Conservation (phyloP, 64 coral and sea anemone species). For the Montipora cactus region DNA sequence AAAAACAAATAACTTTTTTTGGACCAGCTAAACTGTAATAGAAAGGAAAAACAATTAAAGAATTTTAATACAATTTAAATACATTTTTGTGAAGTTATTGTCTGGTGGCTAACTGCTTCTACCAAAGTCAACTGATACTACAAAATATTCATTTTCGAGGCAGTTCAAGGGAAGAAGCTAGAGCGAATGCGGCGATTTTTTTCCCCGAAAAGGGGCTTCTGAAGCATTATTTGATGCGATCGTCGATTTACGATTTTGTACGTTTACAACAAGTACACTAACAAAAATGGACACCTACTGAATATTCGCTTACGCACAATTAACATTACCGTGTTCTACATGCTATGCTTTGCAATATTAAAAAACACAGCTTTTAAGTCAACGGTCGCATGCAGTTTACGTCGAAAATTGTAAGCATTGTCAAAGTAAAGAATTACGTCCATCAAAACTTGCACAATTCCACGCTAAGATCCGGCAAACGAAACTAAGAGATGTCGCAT, state of each 20-base stretch:
- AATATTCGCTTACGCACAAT: constrained; percentile 6
- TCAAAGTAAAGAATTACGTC: background rate
- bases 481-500: background rate
- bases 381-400: background rate
- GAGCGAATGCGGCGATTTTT: background rate
- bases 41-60: no score
- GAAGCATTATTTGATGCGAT: no score
- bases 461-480: constrained; percentile 4
- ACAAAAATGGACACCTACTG: background rate
- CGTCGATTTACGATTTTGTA: no score
- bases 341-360: background rate
- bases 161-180: no score
- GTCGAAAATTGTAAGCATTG: background rate
- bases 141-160: background rate
- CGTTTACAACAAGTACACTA: background rate
- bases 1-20: no score
- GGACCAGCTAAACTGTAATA: no score
- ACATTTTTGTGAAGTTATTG: background rate
- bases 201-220: background rate
- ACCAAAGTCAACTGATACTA: no score
- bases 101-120: background rate
- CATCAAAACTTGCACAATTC: background rate
- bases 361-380: background rate
- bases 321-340: background rate
- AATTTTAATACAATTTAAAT: background rate